A percentile compares a stretch with the other conserved stretches of the same genome.
These are phyloP conservation scores for Fukomys damarensis DNA, from an alignment of 2,113 vertebrate species.

Conservation along the genomic window DNA sequence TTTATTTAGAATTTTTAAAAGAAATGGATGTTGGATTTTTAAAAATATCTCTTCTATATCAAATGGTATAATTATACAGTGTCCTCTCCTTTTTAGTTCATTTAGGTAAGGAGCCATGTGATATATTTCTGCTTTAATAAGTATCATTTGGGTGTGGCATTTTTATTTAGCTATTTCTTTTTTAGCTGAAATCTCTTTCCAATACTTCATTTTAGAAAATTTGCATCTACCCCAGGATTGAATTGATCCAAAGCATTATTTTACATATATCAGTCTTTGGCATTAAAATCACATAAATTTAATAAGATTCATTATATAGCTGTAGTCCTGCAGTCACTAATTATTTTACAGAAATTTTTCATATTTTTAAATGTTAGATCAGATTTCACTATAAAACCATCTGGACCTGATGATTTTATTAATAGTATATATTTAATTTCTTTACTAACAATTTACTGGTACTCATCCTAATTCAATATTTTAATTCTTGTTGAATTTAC, in stretches of 20 bases:
- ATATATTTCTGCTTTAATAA: neutral
- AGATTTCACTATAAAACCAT: neutral
- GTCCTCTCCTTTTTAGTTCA: neutral
- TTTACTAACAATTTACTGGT: slow-evolving; percentile 9
- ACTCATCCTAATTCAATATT: neutral
- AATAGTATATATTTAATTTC: neutral
- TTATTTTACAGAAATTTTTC: neutral
- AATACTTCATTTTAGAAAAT: slow-evolving; percentile 43
- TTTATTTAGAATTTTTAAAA: neutral
- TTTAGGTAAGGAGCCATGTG: neutral
- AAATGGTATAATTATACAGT: neutral
- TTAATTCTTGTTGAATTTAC: neutral
- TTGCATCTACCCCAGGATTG: neutral
- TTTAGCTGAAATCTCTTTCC: neutral
- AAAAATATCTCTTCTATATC: neutral
- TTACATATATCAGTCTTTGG: neutral
- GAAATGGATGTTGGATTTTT: neutral
- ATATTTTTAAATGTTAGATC: neutral
- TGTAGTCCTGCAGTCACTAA: neutral
- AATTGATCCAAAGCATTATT: slow-evolving; percentile 27
- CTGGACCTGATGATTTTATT: neutral
- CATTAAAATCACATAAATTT: slow-evolving; percentile 9
- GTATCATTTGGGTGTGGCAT: neutral
- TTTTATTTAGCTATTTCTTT: neutral
- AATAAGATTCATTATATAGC: neutral